Evolutionary conservation across 2,797 vertebrate genomes (phyloP).

Genomic region (Diplodus puntazzo): DNA sequence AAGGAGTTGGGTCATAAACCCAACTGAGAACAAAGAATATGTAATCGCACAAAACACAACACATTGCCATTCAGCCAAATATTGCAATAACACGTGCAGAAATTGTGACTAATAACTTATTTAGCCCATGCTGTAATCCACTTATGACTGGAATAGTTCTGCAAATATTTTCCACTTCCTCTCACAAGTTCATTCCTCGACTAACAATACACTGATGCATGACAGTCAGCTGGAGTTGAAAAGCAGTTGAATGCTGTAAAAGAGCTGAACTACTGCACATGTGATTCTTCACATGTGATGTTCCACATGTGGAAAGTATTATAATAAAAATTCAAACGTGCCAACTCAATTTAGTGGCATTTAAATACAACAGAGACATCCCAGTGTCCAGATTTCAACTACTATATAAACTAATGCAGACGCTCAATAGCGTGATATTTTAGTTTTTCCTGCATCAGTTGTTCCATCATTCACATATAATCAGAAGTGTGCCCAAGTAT

Average conservation of each 20-base stretch:
- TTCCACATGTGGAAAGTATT: neutral
- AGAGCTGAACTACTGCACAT: constrained; percentile 1
- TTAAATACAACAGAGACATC: neutral
- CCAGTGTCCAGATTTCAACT: neutral
- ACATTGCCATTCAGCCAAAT: constrained; percentile 22
- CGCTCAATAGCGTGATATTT: neutral
- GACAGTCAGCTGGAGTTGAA: constrained; percentile 26
- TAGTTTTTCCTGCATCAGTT: neutral
- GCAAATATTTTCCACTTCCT: constrained; percentile 68
- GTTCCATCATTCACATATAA: neutral
- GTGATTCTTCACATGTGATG: neutral
- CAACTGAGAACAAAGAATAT: constrained; percentile 48
- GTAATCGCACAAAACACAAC: constrained; percentile 14
- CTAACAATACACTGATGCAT: constrained; percentile 15
- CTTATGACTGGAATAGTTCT: constrained; percentile 56
- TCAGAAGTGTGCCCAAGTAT: neutral
- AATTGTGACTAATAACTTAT: constrained; percentile 51
- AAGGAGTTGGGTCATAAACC: constrained; percentile 33
- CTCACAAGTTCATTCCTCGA: constrained; percentile 32
- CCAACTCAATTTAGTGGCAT: neutral
- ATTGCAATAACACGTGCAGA: constrained; percentile 32
- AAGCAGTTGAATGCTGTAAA: neutral
- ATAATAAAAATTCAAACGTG: neutral
- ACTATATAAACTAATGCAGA: neutral
- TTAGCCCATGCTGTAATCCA: constrained; percentile 46